A percentile compares a stretch with the other conserved stretches of the same genome.
These are phyloP conservation scores for Peromyscus maniculatus DNA, from an alignment of 2,113 vertebrate genomes.

Conservation along the genomic window DNA sequence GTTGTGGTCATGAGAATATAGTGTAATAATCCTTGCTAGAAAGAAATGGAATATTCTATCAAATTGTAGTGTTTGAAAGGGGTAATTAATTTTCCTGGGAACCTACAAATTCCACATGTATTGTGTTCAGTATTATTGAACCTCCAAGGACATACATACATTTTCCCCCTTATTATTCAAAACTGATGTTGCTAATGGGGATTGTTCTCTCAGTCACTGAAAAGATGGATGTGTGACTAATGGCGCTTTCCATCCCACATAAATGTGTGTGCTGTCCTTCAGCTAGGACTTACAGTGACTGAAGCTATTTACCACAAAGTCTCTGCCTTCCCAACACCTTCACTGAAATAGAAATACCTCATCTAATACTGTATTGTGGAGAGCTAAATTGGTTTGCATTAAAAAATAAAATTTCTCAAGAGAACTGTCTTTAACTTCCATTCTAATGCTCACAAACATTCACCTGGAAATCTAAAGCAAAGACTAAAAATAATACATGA, in stretches of 20 bases:
- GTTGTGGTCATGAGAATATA: background rate
- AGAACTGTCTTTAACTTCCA: conserved; percentile 24
- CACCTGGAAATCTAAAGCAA: background rate
- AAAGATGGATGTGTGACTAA: conserved; percentile 78
- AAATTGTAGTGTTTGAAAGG: conserved; percentile 29
- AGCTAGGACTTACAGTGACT: conserved; percentile 52
- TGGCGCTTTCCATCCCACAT: conserved; percentile 65
- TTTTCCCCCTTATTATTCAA: conserved; percentile 76
- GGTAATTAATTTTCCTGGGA: conserved; percentile 53
- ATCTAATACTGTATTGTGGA: conserved; percentile 57
- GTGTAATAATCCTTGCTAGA: background rate
- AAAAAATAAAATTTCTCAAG: conserved; percentile 61
- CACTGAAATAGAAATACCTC: conserved; percentile 57
- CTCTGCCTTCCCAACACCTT: conserved; percentile 65
- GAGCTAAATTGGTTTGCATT: conserved; percentile 71
- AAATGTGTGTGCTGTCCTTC: conserved; percentile 76
- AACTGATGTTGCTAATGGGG: conserved; percentile 74
- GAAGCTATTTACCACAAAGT: conserved; percentile 60
- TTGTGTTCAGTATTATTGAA: conserved; percentile 61
- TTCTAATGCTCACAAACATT: conserved; percentile 44
- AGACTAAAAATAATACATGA: background rate
- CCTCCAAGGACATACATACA: conserved; percentile 75
- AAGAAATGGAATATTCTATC: conserved; percentile 18
- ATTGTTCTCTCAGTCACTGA: conserved; percentile 71
- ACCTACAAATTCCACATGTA: conserved; percentile 49